phyloP scores from a whole-genome alignment of 2,113 vertebrate species.

The Oceanodroma tethys region DNA sequence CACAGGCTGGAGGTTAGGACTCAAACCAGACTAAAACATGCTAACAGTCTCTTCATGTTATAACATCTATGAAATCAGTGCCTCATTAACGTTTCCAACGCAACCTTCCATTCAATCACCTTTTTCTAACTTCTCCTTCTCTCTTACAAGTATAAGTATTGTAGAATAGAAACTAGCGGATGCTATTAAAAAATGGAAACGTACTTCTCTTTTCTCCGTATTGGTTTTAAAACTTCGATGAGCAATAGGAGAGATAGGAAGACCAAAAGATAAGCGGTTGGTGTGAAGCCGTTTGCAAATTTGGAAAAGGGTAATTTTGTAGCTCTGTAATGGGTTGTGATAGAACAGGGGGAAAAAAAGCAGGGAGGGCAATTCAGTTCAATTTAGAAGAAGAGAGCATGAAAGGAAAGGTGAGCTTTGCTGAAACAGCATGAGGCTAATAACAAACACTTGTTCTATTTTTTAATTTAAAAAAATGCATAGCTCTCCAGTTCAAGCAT shows the following conservation, averaged over 20 bases:
- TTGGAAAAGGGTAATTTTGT: neutral
- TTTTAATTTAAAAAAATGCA: neutral
- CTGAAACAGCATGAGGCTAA: neutral
- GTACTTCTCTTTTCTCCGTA: neutral
- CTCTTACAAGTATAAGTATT: neutral
- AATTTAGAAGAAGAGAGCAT: neutral
- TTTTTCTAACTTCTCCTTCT: neutral
- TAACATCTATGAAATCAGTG: neutral
- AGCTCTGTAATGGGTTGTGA: neutral
- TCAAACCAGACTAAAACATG: neutral
- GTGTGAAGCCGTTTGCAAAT: neutral
- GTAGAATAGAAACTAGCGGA: neutral
- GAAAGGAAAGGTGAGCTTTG: neutral
- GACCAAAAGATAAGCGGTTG: neutral
- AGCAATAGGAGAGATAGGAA: neutral
- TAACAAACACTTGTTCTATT: neutral
- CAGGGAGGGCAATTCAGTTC: neutral
- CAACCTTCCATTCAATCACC: neutral
- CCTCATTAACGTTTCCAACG: neutral
- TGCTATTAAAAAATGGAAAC: neutral
- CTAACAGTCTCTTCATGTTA: neutral
- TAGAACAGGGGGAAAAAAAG: neutral
- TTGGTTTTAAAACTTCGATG: neutral
- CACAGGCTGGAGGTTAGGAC: neutral
- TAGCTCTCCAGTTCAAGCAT: neutral